Evolutionary conservation across 2,113 vertebrate genomes (phyloP), one percentile per base, ranked within the genome.

Genomic region (Mustela lutreola): DNA sequence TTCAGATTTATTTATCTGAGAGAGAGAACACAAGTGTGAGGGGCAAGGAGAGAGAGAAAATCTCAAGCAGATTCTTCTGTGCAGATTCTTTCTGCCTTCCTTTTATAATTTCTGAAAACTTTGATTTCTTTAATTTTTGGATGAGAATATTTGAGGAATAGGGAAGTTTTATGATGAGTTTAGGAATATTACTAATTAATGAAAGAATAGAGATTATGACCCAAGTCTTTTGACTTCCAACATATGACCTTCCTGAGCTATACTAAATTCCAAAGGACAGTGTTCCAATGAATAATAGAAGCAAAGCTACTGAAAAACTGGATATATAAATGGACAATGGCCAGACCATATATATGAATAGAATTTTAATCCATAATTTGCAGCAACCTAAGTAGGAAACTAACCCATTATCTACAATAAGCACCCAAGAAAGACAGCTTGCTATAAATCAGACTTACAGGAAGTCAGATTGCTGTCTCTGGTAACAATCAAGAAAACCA

Each of bases 51-150:
- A 53, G 50, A 53, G 50, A 53, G 50, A 53, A 53, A 53, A 53
- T 53, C 9, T 53, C 15, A 53, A 53, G 50, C 50, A 53, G 50
- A 53, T 53, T 53, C 50, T 53, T 53, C 50, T 16, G 4, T 53
- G 50, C 50, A 53, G 50, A 53, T 53, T 56, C 26, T 93, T 83
- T 75, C 33, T 67, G 48, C 26, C 21, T 92, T 92, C 53, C 21
- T 76, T 90, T 56, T 63, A 24, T 91, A 83, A 56, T 58, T 79
- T 91, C n/a, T 87, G n/a, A 87, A 84, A 62, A 90, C 26, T 82
- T 78, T 70, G 16, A 79, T 85, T 79, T 89, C 36, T 65, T 26
- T 79, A 9, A 62, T 18, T 85, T 90, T 11, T 83, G 8, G 39
- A 90, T 79, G 19, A 71, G 28, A 42, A 79, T 94, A 90, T 84